A percentile compares a stretch with the other conserved stretches of the same genome.
Evolutionary conservation across 2,113 vertebrate species (phyloP).

Genomic region (Pygathrix nemaeus): DNA sequence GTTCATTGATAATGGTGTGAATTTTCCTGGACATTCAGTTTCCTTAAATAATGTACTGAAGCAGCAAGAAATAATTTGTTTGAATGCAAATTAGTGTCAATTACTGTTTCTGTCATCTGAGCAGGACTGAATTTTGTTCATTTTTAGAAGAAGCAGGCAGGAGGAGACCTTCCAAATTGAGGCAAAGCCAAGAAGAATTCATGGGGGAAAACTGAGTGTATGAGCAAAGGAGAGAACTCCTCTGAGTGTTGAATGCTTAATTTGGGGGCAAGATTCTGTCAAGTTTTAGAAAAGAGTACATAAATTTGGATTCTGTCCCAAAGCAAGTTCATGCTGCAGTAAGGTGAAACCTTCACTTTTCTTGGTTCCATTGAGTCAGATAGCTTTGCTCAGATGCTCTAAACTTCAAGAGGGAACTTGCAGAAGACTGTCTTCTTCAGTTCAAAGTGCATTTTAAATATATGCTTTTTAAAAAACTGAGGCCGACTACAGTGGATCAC

Average conservation of each 20-base stretch:
- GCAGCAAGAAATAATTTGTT: neutral
- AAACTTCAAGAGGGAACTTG: neutral
- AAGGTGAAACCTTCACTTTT: neutral
- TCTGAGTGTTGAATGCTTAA: neutral
- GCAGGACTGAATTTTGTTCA: constrained; percentile 7
- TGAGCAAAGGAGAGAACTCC: neutral
- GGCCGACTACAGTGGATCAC: too few relatives aligned
- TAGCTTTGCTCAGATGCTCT: neutral
- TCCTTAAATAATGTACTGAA: neutral
- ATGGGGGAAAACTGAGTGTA: neutral
- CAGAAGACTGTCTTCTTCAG: neutral
- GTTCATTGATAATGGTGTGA: neutral
- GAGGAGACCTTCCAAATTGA: neutral
- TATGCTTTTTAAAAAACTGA: neutral
- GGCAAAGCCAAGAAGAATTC: neutral
- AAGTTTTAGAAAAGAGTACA: neutral
- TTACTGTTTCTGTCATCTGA: neutral
- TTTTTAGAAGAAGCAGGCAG: neutral
- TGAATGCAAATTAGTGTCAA: neutral
- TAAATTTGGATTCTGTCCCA: neutral
- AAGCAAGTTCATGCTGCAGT: neutral
- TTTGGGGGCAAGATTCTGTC: neutral
- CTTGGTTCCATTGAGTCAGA: neutral
- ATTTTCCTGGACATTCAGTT: neutral
- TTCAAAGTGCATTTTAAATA: neutral